phyloP scores from a whole-genome alignment of 2,797 vertebrate genomes.

The Odontamblyopus lacepedii region DNA sequence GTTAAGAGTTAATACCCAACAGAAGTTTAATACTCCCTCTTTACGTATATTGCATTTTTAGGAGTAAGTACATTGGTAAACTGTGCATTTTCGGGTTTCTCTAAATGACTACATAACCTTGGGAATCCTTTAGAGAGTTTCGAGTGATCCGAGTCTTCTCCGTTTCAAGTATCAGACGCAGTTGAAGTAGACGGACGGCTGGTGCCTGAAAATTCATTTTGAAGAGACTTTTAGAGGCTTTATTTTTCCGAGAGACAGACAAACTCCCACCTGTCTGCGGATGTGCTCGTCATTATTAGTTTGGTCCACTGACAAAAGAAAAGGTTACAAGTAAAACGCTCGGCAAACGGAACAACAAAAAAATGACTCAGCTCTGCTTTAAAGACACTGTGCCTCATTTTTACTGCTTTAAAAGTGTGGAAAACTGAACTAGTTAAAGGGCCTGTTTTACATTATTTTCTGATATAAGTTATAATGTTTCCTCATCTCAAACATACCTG shows the following conservation, averaged over 20 bases:
- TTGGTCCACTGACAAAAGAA: background rate
- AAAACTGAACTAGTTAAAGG: too few relatives aligned
- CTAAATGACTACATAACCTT: background rate
- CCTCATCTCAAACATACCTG: too few relatives aligned
- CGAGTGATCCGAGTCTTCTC: conserved; percentile 1
- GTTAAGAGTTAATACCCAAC: too few relatives aligned
- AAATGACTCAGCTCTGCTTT: background rate
- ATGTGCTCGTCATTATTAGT: conserved; percentile 19
- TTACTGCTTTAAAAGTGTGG: too few relatives aligned
- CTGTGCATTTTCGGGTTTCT: background rate
- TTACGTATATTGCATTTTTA: too few relatives aligned
- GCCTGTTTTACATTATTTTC: too few relatives aligned
- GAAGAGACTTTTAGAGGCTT: conserved; percentile 4
- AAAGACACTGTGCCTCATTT: background rate
- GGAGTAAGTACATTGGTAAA: too few relatives aligned
- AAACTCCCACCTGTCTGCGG: conserved; percentile 40
- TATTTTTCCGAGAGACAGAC: conserved; percentile 1
- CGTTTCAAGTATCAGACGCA: background rate
- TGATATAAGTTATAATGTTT: too few relatives aligned
- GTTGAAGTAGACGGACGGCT: conserved; percentile 16
- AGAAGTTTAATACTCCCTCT: too few relatives aligned
- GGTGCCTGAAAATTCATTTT: conserved; percentile 17
- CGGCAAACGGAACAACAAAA: background rate
- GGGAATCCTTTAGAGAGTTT: conserved; percentile 12
- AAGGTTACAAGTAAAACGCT: conserved; percentile 7